Evolutionary conservation across 2,888 invertebrate genomes (phyloP), one percentile per base, ranked within the genome.

Genomic region (Cryptus viduatorius): DNA sequence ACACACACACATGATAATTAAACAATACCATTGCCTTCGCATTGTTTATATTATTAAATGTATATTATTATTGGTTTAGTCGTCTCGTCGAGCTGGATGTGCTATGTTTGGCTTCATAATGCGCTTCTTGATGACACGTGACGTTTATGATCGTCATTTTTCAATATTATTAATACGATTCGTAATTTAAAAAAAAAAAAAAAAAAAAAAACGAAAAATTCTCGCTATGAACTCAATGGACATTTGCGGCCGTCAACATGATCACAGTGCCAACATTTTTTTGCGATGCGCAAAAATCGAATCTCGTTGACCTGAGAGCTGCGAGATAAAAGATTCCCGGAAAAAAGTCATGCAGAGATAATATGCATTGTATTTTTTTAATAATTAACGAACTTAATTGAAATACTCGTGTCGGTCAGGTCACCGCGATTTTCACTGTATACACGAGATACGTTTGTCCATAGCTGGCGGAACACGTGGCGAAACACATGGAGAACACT

Each of bases 401-500:
- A 46, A 67, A 65, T 61, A 29, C 46, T 72, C 72, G 83, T 86
- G 86, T 82, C 87, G 83, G 85, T 90, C 91, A 89, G 91, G 89
- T 91, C 91, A 88, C 88, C 83, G 88, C 88, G 88, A 90, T 88
- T 87, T 88, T 90, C 80, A 92, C 89, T 92, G 90, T 90, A 91
- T 88, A 91, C 91, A 87, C 83, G 50, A 84, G 72, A 92, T 88
- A 91, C 91, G 89, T 91, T 91, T 91, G 90, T 92, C 73, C 91
- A 89, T 92, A 91, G 91, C 91, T 91, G 91, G 92, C 92, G 90
- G 92, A 91, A 91, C 91, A 91, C 92, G 92, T 92, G 91, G 90
- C 91, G 90, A 91, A 87, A 92, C 91, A 91, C 90, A 91, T 91
- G 92, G 91, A 91, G 90, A 91, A 91, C 90, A 90, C 90, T 87